Conservation (phyloP, 2,113 vertebrate species). For the Cyphotilapia sp. region DNA sequence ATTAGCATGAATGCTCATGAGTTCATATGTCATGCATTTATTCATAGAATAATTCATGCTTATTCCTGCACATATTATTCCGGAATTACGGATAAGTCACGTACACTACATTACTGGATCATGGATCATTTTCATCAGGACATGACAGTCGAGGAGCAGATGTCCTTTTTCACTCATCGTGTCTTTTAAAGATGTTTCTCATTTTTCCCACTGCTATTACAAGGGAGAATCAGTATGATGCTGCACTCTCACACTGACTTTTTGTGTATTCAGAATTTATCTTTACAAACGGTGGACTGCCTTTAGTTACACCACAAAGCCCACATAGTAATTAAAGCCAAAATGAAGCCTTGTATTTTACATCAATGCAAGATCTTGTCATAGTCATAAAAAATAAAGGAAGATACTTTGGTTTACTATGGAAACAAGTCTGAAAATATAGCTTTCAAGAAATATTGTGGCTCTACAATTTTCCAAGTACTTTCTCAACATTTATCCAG, state of each 20-base stretch:
- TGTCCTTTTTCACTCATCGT: not conserved
- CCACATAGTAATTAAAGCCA: conserved; percentile 21
- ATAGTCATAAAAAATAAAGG: not conserved
- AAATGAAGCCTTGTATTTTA: not conserved
- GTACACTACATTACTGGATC: not conserved
- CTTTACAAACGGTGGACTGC: conserved; percentile 2
- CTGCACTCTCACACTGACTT: not conserved
- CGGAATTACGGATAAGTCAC: conserved; percentile 16
- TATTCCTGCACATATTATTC: conserved; percentile 10
- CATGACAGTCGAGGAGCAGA: not conserved
- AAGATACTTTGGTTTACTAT: not conserved
- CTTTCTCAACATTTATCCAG: not conserved
- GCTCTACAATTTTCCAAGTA: not conserved
- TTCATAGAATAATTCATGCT: conserved; percentile 43
- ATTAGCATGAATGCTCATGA: conserved; percentile 17
- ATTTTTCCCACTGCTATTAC: not conserved
- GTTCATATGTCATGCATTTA: conserved; percentile 36
- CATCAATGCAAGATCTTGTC: not conserved
- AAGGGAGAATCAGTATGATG: not conserved
- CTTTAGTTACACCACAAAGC: conserved; percentile 16
- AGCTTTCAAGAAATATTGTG: not conserved
- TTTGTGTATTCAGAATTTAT: conserved; percentile 21
- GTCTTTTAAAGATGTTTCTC: not conserved
- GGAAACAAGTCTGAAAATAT: not conserved
- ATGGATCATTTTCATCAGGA: not conserved